Conservation (phyloP, 1,140 invertebrate species). For the Macrosteles quadrilineatus region DNA sequence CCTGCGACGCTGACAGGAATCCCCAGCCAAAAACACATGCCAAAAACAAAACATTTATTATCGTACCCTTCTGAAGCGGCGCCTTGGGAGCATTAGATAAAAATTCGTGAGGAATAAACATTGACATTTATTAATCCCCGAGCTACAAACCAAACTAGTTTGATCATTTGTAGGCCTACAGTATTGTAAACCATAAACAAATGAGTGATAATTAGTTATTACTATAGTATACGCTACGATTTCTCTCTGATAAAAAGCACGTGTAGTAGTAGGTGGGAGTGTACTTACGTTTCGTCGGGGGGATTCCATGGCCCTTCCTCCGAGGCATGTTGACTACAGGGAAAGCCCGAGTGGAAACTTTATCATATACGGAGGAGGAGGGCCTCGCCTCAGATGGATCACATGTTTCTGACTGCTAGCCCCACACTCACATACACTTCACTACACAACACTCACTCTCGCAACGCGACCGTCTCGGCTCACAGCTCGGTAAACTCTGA, state of each 20-base stretch:
- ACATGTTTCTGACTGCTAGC: not conserved
- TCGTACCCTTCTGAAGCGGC: no score
- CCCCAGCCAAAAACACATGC: conserved; percentile 5
- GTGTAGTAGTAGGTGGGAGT: not conserved
- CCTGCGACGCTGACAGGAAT: not conserved
- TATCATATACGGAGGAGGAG: conserved; percentile 5
- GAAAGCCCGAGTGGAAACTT: not conserved
- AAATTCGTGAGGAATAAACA: no score
- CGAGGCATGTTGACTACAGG: conserved; percentile 29
- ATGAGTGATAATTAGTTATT: no score
- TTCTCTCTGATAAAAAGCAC: no score
- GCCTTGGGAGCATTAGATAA: no score
- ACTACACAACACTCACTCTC: conserved; percentile 11
- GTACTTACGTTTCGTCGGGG: conserved; percentile 33
- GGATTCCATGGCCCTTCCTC: conserved; percentile 33
- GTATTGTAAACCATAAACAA: no score
- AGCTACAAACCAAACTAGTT: no score
- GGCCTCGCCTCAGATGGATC: not conserved
- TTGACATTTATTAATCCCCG: no score
- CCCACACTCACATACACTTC: not conserved
- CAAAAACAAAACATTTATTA: conserved; percentile 26
- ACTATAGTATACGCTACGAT: not conserved
- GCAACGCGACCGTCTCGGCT: not conserved
- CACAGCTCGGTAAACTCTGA: not conserved
- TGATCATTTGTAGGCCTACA: no score